Percentiles rank a stretch among this genome's conserved stretches.
phyloP scores from a whole-genome alignment of 1,140 invertebrate species.

The Eriocheir sinensis region DNA sequence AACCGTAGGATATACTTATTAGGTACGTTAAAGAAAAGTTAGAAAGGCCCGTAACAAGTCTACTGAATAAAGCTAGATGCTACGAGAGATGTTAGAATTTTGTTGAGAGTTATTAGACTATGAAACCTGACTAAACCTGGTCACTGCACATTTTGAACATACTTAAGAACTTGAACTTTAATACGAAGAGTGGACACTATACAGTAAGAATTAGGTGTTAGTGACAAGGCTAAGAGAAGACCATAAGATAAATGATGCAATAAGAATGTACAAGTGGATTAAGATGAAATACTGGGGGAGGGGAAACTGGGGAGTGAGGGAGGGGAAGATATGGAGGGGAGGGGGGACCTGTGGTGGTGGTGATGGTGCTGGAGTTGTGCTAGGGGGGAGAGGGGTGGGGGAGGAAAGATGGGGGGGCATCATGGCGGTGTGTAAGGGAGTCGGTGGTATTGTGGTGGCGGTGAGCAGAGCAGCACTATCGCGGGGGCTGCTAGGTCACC shows the following conservation, averaged over 20 bases:
- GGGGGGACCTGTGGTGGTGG: background rate
- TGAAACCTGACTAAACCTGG: background rate
- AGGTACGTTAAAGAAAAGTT: no score
- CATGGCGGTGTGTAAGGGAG: background rate
- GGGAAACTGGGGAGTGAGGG: background rate
- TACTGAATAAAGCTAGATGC: no score
- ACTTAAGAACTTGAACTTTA: no score
- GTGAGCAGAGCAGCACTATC: background rate
- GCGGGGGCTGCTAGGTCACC: background rate
- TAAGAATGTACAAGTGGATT: background rate
- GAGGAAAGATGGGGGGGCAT: background rate
- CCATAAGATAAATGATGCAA: no score
- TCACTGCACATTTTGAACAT: no score
- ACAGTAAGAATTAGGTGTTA: no score
- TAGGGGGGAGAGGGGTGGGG: background rate
- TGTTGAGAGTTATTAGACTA: background rate
- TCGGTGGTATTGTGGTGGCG: background rate
- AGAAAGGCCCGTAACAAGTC: no score
- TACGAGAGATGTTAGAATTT: background rate
- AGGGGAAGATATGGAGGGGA: background rate
- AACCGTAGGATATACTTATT: no score
- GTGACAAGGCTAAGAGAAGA: no score
- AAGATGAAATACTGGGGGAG: background rate
- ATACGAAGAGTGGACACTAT: no score
- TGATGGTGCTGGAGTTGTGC: background rate